Base-by-base conservation (phyloP, 2,797 vertebrate genomes). In the Gymnopithys bicolor region DNA sequence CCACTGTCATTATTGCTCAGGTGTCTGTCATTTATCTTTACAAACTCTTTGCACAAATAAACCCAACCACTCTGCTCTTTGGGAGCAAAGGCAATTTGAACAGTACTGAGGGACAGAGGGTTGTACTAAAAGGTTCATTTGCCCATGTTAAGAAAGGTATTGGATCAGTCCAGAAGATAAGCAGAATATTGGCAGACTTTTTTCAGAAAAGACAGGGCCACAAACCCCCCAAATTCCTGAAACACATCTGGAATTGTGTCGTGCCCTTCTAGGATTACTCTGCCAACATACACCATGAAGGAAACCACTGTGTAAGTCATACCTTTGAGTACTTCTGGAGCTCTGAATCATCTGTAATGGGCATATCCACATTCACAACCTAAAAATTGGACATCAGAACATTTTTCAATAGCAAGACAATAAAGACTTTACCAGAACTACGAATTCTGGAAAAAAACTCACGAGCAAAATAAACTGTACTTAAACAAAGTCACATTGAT, bases 311-410 rank as follows among this genome's bases (percentile, higher is more conserved):
- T 12, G 4, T 3, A 71, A 82, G 19, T 35, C 89, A 94, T 96
- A 99, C 99, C 98, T 99, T 99, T 4, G 99, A 99, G 92, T 98
- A 99, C 64, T 98, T 99, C 97, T 99, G 99, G 79, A 99, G 98
- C 89, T 99, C 99, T 7, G 95, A 98, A 78, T 99, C 99, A 19
- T 99, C 98, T 69, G 98, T 98, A 69, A 99, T 99, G 74, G 99
- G 98, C 4, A 98, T 98, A 92, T 99, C 98, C 97, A 99, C 87
- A 35, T 98, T 98, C 77, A 99, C 98, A 80, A 99, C 98, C 99
- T 99, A 93, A 82, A 96, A 94, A 85, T 80, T 70, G 84, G 51
- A 93, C 58, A 82, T 23, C 17, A 13, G 58, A 75, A 93, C 32
- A 35, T 49, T 84, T 93, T 78, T 91, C 63, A 93, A 33, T 10